Base-by-base conservation (phyloP, 2,113 vertebrate genomes). In the Callopanchax toddi region DNA sequence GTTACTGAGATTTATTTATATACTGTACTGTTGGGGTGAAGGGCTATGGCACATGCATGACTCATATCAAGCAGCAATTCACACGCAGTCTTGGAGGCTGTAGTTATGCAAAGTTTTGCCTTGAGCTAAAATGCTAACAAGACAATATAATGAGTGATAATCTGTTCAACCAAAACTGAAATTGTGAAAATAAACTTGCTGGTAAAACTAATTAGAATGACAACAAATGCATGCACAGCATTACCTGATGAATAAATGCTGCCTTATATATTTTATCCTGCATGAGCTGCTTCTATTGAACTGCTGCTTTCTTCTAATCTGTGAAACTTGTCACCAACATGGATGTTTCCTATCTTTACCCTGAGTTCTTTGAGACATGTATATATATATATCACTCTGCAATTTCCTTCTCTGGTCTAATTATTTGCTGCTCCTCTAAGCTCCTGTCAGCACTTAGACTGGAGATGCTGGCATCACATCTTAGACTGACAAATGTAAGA, bases 341-440 rank as follows among this genome's bases (percentile, higher is more conserved):
- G 13, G 7, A 25, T 54, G 9, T 60, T 55, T 60, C 86, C 91
- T 77, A 95, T 94, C 93, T 94, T 94, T 40, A 86, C 61, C 42
- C 95, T 91, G 36, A 93, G 70, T 44, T 91, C 91, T 13, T 88
- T 92, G 25, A 88, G 76, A 70, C 50, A 93, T 48, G 11, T 79
- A 73, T 42, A 91, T 81, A n/a, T n/a, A n/a, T n/a, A n/a, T 10
- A 58, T 64, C 9, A 94, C 79, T 84, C 80, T 52, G 63, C 77
- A 58, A 94, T 76, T 61, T 92, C 87, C 76, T 89, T 92, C 43
- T 93, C 90, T 13, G 82, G 76, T 57, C 83, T 89, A 53, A 71
- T 85, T 44, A 90, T 78, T 60, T 91, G 87, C 0, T 29, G 74
- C n/a, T 77, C 89, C 71, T 88, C 83, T 16, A 74, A 36, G 12